Base-by-base conservation (phyloP, 2,113 vertebrate genomes). In the Psittacus erithacus region DNA sequence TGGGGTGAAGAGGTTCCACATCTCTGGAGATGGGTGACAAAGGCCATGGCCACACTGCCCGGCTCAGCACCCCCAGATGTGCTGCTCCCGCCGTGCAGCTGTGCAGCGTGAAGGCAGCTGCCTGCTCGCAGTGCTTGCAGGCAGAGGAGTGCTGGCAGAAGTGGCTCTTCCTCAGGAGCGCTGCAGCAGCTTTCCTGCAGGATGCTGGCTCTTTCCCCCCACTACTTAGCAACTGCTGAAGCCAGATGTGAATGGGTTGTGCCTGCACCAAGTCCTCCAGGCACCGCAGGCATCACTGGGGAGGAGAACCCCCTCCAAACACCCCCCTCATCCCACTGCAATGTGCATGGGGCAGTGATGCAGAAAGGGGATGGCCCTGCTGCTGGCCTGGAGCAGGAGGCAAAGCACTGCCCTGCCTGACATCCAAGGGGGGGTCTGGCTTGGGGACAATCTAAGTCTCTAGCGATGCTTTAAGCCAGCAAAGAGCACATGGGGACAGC, bases 161-260 rank as follows among this genome's bases (percentile, higher is more conserved):
- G 75, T 1, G 28, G n/a, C 83, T 67, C 24, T 24, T 6, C 20
- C 28, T 16, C 0, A 0, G n/a, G 13, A 68, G n/a, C 3, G 0
- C 31, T 14, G 25, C 0, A 8, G 8, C 7, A 10, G 63, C 71
- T 71, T 44, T 81, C 41, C 44, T 29, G 60, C 52, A 38, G 60
- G 62, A 24, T 47, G 24, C 24, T 14, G 33, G 18, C 33, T 60
- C 33, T 8, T 38, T 12, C 4, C 9, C 18, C 60, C 7, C 18
- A 38, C 13, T 17, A 3, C 13, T 39, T 12, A 3, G 2, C 27
- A 20, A 3, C 15, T 12, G 39, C 76, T 60, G 47, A 6, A 76
- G 63, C 43, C 43, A 41, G 46, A 0, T 7, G 24, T 13, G 16
- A 8, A 5, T 0, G 27, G 9, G 9, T 3, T 5, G 67, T 16